Conservation (phyloP, 2,888 invertebrate genomes). For the Coenonympha arcania region DNA sequence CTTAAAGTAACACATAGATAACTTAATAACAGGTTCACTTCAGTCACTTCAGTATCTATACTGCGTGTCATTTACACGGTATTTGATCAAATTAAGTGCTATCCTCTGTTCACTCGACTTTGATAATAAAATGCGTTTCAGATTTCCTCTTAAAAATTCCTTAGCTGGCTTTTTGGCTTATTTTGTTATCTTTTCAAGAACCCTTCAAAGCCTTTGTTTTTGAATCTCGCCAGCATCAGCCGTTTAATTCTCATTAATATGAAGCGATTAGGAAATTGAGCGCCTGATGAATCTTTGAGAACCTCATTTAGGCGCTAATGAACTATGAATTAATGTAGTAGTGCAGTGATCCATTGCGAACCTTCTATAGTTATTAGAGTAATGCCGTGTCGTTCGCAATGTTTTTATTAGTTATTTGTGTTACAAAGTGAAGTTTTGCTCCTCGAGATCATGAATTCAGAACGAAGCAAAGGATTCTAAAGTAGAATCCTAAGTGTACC, state of each 20-base stretch:
- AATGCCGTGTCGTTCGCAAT: too few relatives aligned
- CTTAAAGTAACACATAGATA: too few relatives aligned
- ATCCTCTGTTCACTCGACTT: too few relatives aligned
- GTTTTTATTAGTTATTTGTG: too few relatives aligned
- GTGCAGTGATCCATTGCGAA: too few relatives aligned
- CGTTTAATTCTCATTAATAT: conserved; percentile 1
- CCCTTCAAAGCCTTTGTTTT: conserved; percentile 4
- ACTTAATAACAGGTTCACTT: too few relatives aligned
- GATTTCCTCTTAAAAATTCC: not conserved
- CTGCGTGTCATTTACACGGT: not conserved
- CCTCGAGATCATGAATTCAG: too few relatives aligned
- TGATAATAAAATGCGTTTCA: not conserved
- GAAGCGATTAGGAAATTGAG: not conserved
- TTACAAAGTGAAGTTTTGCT: too few relatives aligned
- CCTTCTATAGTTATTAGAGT: too few relatives aligned
- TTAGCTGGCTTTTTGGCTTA: not conserved
- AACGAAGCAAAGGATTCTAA: too few relatives aligned
- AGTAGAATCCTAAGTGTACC: too few relatives aligned
- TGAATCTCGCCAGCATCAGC: not conserved
- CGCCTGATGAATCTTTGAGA: not conserved
- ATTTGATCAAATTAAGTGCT: not conserved
- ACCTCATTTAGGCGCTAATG: not conserved
- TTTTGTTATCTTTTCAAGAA: conserved; percentile 1
- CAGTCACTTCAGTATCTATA: not conserved
- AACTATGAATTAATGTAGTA: not conserved